These are phyloP conservation scores for Margarornis squamiger DNA, from an alignment of 2,797 vertebrate genomes.

Conservation along the genomic window DNA sequence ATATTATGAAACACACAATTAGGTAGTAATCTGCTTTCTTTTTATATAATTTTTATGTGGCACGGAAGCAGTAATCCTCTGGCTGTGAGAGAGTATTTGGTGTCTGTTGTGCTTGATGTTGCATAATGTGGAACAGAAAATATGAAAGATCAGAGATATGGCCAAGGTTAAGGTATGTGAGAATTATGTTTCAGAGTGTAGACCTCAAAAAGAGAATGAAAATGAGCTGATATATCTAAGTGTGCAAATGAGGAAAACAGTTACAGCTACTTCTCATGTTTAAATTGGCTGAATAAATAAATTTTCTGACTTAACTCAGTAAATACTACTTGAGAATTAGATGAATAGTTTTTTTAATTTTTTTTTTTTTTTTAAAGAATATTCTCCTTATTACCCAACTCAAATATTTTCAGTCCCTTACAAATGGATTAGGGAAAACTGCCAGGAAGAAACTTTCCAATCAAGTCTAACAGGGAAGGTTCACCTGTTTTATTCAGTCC, in stretches of 20 bases:
- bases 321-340: constrained; percentile 9
- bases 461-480: neutral
- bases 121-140: neutral
- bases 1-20: constrained; percentile 16
- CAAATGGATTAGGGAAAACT: neutral
- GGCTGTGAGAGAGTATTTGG: neutral
- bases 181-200: neutral
- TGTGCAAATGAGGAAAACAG: neutral
- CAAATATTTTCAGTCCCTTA: neutral
- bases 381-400: neutral
- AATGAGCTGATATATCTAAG: neutral
- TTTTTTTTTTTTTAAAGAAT: neutral
- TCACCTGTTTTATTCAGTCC: neutral
- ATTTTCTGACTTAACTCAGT: constrained; percentile 36
- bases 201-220: neutral
- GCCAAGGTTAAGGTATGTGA: neutral
- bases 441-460: neutral
- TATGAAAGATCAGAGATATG: neutral
- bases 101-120: neutral
- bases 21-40: constrained; percentile 17
- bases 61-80: neutral
- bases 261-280: neutral
- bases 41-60: neutral
- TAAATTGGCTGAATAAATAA: constrained; percentile 3
- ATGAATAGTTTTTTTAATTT: neutral